Evolutionary conservation across 1,140 invertebrate genomes (phyloP).

Genomic region (Eciton burchellii): DNA sequence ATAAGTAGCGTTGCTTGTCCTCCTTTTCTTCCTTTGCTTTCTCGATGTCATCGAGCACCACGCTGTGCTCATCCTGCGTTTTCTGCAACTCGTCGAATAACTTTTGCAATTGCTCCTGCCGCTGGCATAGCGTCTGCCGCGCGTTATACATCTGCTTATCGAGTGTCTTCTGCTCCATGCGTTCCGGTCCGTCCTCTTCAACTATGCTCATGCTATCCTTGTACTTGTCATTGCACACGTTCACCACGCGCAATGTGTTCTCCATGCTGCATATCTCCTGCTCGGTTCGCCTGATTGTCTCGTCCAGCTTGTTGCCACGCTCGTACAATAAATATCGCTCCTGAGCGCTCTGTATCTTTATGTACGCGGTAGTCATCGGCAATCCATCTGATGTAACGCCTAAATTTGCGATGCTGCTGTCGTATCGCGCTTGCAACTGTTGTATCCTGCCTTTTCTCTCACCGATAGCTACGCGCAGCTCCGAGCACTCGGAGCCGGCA

Average conservation of each 20-base stretch:
- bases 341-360: constrained; percentile 90
- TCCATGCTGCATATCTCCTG: constrained; percentile 91
- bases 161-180: constrained; percentile 84
- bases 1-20: constrained; percentile 71
- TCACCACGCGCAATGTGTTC: constrained; percentile 89
- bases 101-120: constrained; percentile 64
- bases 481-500: constrained; percentile 86
- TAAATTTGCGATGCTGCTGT: constrained; percentile 73
- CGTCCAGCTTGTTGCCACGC: constrained; percentile 90
- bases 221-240: constrained; percentile 88
- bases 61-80: constrained; percentile 72
- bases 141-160: constrained; percentile 85
- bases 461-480: constrained; percentile 86
- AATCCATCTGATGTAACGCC: constrained; percentile 86
- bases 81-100: constrained; percentile 72
- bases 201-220: constrained; percentile 86
- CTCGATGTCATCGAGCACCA: constrained; percentile 72
- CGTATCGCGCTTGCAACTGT: constrained; percentile 86
- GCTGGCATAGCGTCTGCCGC: constrained; percentile 71
- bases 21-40: constrained; percentile 76
- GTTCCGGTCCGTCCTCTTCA: constrained; percentile 84
- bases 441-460: constrained; percentile 87
- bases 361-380: constrained; percentile 87
- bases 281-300: constrained; percentile 88
- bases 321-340: constrained; percentile 89